Conservation (phyloP, 2,113 vertebrate species). For the Amazona guildingii region DNA sequence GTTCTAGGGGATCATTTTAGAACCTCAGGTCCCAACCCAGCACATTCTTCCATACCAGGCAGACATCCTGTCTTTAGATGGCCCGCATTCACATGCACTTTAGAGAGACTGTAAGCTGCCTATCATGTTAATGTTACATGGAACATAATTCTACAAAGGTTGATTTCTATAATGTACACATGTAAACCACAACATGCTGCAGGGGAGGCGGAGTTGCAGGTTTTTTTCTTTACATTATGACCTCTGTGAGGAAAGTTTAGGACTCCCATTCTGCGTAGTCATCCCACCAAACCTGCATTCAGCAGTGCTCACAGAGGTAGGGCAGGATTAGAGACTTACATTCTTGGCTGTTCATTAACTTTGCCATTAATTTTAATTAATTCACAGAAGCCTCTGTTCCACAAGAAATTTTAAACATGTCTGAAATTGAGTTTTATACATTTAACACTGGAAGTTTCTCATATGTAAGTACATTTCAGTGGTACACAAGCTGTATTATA, state of each 20-base stretch:
- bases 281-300: not conserved
- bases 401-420: not conserved
- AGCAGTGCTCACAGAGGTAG: not conserved
- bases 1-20: not conserved
- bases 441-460: not conserved
- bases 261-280: not conserved
- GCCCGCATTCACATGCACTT: not conserved
- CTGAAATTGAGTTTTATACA: not conserved
- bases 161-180: not conserved
- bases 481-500: not conserved
- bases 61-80: not conserved
- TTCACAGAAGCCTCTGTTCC: not conserved
- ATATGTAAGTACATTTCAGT: not conserved
- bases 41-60: not conserved
- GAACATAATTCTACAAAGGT: not conserved
- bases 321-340: not conserved
- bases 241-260: not conserved
- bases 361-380: not conserved
- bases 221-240: not conserved
- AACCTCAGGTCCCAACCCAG: not conserved
- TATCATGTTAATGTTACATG: too few relatives aligned
- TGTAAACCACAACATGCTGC: not conserved
- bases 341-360: not conserved
- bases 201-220: too few relatives aligned
- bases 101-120: not conserved